Base-by-base conservation (phyloP, 2,113 vertebrate genomes). In the Casuarius casuarius region DNA sequence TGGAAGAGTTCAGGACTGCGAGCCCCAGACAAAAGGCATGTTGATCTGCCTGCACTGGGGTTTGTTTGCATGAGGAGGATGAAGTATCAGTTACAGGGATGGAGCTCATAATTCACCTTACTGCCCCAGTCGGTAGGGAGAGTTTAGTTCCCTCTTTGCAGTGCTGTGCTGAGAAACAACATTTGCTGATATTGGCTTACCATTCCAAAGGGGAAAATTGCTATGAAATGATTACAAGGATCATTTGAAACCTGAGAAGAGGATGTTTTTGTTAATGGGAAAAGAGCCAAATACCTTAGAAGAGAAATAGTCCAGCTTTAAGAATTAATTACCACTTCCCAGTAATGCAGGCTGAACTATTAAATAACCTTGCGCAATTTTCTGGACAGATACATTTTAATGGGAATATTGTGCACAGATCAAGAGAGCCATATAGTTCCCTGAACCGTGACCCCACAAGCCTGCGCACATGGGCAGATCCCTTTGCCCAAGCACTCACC, bases 231-330 rank as follows among this genome's bases (percentile, higher is more conserved):
- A 90, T 92, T 95, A 89, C 54, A 75, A 71, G 35, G 18, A 33
- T 31, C n/a, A 10, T 67, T 70, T 80, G 84, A 87, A 94, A 90
- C 61, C 76, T 19, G 29, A 84, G 62, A 72, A 83, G 62, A 74
- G 35, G 75, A 91, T 74, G 63, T 85, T 95, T 95, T 91, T 61
- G 72, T 33, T 78, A 77, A 75, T 7, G 26, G 25, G 26, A 29
- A 92, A 77, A 80, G 74, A 70, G 80, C 72, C 87, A 96, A 94
- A 91, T 84, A 72, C 31, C 49, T 97, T 89, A 61, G 54, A 92
- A 92, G 54, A 89, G 0, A 95, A 91, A 91, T 52, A 94, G 51
- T 79, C 29, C 66, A 80, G 58, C 91, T 94, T 92, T 65, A 74
- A 89, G 92, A 84, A 97, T 86, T 93, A 94, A 96, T 95, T 90